Percentiles rank a stretch among this genome's conserved stretches.
Conservation (phyloP, 2,113 vertebrate genomes). For the Oophaga pumilio region DNA sequence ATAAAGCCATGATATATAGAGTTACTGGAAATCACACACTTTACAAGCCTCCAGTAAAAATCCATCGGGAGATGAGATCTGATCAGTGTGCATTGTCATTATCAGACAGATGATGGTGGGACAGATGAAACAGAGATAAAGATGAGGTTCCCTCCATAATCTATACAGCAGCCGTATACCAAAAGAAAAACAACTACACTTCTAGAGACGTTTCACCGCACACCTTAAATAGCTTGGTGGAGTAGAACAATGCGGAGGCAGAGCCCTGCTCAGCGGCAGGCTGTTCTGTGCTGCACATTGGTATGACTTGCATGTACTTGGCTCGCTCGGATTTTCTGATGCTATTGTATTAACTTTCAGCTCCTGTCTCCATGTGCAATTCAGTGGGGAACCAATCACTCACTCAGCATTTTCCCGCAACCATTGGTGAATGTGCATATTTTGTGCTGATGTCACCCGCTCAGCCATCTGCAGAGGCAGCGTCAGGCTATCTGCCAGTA, state of each 20-base stretch:
- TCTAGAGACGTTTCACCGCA: background rate
- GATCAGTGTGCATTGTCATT: background rate
- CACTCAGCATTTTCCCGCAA: conserved; percentile 56
- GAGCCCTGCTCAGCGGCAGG: background rate
- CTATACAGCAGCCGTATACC: background rate
- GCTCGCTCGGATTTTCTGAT: conserved; percentile 17
- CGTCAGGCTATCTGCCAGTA: conserved; percentile 64
- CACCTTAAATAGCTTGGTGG: background rate
- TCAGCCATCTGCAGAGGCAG: conserved; percentile 63
- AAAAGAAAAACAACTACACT: background rate
- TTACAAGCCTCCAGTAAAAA: too few species aligned
- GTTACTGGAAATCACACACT: too few species aligned
- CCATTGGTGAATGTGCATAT: conserved; percentile 57
- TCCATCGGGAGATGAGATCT: too few species aligned
- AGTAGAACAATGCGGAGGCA: background rate
- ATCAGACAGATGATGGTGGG: background rate
- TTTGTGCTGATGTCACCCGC: conserved; percentile 59
- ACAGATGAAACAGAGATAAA: background rate
- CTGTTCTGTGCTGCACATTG: conserved; percentile 21
- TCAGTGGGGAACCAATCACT: conserved; percentile 29
- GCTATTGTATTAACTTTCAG: conserved; percentile 45
- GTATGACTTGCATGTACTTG: conserved; percentile 38
- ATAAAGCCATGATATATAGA: too few species aligned
- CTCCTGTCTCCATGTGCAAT: conserved; percentile 24
- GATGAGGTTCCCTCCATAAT: background rate